Evolutionary conservation across 2,888 invertebrate genomes (phyloP), one percentile per base, ranked within the genome.

Genomic region (Antheraea assamensis): DNA sequence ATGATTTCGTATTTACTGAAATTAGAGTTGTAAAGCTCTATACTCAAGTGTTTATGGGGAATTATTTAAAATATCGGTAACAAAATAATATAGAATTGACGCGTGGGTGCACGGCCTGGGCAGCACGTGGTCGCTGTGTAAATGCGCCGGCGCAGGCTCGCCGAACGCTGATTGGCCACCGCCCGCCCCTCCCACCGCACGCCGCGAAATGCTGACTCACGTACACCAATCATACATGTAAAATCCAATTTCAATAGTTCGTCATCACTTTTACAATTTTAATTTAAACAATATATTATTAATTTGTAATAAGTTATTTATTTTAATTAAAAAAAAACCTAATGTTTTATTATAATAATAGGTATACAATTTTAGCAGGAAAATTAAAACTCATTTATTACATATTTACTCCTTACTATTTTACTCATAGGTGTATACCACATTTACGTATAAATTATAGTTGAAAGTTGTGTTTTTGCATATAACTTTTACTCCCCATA

Each of bases 161-260:
- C 84, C 78, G 83, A 78, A 75, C 84, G 75, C 83, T 87, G 83
- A 94, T 94, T 94, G 94, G 94, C 77, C 83, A 80, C 71, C 82
- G 78, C 86, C 75, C 87, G 92, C 92, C 91, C 91, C 93, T 87
- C 93, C 92, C 91, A 91, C 89, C 84, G 80, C 82, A 80, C 74
- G 72, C 76, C 76, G 78, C 81, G 81, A 84, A 82, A 78, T 82
- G 86, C 85, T 89, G 89, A 89, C 85, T 90, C 90, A 90, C 79
- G 81, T 80, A 79, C 77, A 74, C 61, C 75, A 73, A 52, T 24
- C 71, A 68, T 68, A 68, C 35, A 68, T 66, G 66, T 52, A 68
- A 71, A 61, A n/a, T 74, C 61, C 61, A 64, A 73, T 73, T 73
- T 73, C 35, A 31, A 49, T 70, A 70, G 52, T 64, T 64, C 15